These are phyloP conservation scores for Eriocheir sinensis DNA, from an alignment of 1,140 invertebrate species.

Conservation along the genomic window DNA sequence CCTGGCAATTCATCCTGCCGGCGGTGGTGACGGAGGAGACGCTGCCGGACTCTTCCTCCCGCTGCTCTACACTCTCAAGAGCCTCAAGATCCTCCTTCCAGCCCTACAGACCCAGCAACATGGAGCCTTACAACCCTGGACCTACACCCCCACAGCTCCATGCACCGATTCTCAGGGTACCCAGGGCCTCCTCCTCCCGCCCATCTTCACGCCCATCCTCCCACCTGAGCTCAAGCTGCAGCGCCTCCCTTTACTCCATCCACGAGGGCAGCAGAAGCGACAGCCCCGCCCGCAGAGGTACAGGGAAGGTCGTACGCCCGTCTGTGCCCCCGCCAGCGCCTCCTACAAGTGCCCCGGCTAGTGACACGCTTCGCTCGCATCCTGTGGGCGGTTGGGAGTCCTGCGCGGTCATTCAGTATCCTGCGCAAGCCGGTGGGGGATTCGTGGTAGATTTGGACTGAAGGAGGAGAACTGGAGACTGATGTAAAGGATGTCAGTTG, in stretches of 20 bases:
- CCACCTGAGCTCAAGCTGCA: constrained; percentile 54
- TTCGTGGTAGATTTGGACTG: constrained; percentile 65
- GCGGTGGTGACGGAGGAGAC: constrained; percentile 57
- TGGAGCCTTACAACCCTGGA: background rate
- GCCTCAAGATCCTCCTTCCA: constrained; percentile 64
- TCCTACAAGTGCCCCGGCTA: background rate
- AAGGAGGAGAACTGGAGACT: too few species aligned
- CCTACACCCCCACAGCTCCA: background rate
- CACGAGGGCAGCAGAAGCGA: constrained; percentile 19
- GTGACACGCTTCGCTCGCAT: constrained; percentile 26
- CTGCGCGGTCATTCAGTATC: constrained; percentile 68
- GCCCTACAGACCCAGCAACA: constrained; percentile 39
- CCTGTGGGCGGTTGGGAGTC: constrained; percentile 65
- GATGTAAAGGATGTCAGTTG: too few species aligned
- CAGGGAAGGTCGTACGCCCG: background rate
- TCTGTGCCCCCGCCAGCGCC: background rate
- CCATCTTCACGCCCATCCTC: background rate
- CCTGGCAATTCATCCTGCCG: constrained; percentile 72
- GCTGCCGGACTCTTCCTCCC: constrained; percentile 29
- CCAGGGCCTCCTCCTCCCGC: background rate
- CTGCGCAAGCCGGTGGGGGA: constrained; percentile 50
- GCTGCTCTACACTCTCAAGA: constrained; percentile 58
- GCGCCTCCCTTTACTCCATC: constrained; percentile 56
- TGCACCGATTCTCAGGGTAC: too few species aligned
- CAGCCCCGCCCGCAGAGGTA: background rate